phyloP scores from a whole-genome alignment of 2,888 invertebrate genomes.

The Xestia ashworthii region DNA sequence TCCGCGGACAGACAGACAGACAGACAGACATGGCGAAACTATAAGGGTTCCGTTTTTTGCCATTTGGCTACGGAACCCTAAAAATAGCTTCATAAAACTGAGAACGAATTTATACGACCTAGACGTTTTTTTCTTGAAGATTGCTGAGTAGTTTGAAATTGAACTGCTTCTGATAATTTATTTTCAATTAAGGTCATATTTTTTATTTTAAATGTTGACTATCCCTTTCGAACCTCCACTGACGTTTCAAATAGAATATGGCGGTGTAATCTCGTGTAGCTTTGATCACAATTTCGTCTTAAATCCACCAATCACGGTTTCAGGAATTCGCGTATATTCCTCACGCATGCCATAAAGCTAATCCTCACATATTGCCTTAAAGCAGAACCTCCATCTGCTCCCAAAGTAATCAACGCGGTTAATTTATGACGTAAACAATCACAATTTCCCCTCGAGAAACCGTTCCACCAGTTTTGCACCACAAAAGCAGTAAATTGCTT shows the following conservation, averaged over 20 bases:
- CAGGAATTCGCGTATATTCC: not conserved
- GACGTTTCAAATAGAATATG: not conserved
- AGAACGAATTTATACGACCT: constrained; percentile 37
- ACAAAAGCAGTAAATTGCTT: constrained; percentile 73
- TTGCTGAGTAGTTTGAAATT: constrained; percentile 19
- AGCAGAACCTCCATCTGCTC: constrained; percentile 64
- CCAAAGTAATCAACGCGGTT: constrained; percentile 72
- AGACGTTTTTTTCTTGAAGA: constrained; percentile 39
- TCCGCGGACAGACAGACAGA: no score
- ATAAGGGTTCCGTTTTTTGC: no score
- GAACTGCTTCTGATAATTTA: constrained; percentile 15
- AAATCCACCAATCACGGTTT: constrained; percentile 1
- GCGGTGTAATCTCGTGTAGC: not conserved
- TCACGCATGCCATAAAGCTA: constrained; percentile 29
- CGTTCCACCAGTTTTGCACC: constrained; percentile 67
- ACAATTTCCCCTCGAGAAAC: constrained; percentile 63
- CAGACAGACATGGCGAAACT: no score
- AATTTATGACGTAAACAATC: constrained; percentile 76
- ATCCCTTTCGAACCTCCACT: not conserved
- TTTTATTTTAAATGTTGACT: not conserved
- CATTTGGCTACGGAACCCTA: no score
- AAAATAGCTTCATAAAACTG: constrained; percentile 52
- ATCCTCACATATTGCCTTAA: constrained; percentile 65
- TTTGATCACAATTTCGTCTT: not conserved
- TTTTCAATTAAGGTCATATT: constrained; percentile 18